Evolutionary conservation across 1,140 invertebrate species (phyloP).

Genomic region (Pseudomyrmex flavicornis): DNA sequence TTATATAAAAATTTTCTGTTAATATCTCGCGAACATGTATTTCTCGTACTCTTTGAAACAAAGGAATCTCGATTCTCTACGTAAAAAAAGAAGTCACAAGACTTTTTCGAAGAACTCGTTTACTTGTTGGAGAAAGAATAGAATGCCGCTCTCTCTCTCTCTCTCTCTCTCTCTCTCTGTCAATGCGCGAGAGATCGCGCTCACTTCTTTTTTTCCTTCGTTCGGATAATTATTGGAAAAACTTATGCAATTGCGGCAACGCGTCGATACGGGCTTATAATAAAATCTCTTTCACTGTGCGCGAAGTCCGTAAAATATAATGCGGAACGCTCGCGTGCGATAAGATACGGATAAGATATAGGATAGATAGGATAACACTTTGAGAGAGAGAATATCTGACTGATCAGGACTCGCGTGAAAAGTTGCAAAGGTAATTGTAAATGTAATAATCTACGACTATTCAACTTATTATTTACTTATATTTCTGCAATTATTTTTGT

Average conservation of each 20-base stretch:
- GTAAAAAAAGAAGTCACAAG: neutral
- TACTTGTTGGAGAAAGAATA: neutral
- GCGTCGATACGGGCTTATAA: neutral
- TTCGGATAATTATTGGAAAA: conserved; percentile 20
- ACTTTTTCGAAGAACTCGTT: no score
- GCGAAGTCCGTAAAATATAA: conserved; percentile 13
- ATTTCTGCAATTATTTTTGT: no score
- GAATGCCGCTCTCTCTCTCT: no score
- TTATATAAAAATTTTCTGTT: conserved; percentile 25
- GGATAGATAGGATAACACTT: conserved; percentile 29
- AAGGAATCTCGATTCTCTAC: neutral
- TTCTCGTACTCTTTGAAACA: neutral
- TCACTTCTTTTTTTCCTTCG: neutral
- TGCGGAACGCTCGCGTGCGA: conserved; percentile 3
- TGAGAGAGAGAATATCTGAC: neutral
- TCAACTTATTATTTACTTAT: no score
- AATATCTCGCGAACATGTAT: neutral
- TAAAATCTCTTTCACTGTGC: conserved; percentile 19
- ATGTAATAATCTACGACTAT: no score
- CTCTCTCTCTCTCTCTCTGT: no score
- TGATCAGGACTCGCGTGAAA: neutral
- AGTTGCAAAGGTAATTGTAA: neutral
- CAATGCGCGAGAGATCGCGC: neutral
- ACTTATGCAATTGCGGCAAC: conserved; percentile 9
- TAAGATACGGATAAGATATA: conserved; percentile 57